Base-by-base conservation (phyloP, 2,113 vertebrate genomes). In the Malurus alboscapulatus region DNA sequence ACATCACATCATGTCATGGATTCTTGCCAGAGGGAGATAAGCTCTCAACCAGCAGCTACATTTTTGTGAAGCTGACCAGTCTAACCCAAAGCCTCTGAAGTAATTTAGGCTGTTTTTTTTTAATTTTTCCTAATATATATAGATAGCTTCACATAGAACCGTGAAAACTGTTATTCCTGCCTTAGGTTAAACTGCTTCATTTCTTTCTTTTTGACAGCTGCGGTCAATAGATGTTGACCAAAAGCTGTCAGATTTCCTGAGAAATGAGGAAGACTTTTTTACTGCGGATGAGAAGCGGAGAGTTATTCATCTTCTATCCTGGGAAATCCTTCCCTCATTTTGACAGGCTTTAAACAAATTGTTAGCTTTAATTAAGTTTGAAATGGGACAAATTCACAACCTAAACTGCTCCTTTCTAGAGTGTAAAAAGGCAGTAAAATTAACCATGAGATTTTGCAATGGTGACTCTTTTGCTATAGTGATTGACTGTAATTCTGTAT, bases 321-420 rank as follows among this genome's bases (percentile, higher is more conserved):
- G 82, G 91, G 82, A 96, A 94, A 90, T 73, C 87, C 63, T 91
- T 93, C 88, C 74, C 61, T 38, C 93, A 81, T 88, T 83, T 92
- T 95, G 90, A 88, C 94, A 95, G 81, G 59, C 84, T 96, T 97
- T 87, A 97, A 97, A 91, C 65, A 94, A 95, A 95, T 91, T 71
- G 72, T 90, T 96, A 87, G 50, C 87, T 94, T 95, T 96, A 97
- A 92, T 94, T 93, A 94, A 89, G 84, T 94, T 68, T 93, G 85
- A 91, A 96, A 78, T 84, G 88, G 88, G 94, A 88, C 80, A 95
- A 94, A 95, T 50, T 32, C 29, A 92, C 68, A 93, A 71, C 74
- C 34, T 92, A 81, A 92, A 84, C 81, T 82, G 42, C 10, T 61
- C 40, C 62, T 90, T 90, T 92, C 48, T 81, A 42, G 62, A 45